Base-by-base conservation (phyloP, 2,113 vertebrate genomes). In the Spilogale gracilis region DNA sequence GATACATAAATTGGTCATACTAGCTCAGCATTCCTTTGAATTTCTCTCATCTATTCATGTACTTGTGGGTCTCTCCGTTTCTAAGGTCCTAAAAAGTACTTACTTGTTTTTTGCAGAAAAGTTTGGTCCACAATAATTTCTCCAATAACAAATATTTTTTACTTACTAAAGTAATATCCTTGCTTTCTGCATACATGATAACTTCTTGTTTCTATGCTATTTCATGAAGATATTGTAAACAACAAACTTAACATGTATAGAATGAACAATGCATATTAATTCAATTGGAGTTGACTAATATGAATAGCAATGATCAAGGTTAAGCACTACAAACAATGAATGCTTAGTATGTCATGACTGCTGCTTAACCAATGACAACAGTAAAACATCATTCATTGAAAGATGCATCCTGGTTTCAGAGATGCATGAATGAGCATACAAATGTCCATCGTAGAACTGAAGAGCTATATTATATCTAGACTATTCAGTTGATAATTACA, bases 21-120 rank as follows among this genome's bases (percentile, higher is more conserved):
- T 9, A 87, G 16, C 30, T 63, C 63, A 65, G 38, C 63, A 65
- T 27, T 32, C 4, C n/a, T 93, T 91, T 90, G 30, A 89, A 54
- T 94, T 89, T 89, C 30, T 69, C 56, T 81, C 80, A 61, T 69
- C n/a, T 78, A 25, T 73, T 58, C 13, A 84, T 52, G 10, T 87
- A n/a, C 30, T 52, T 85, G 5, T 69, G 10, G 12, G 6, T 56
- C 18, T 84, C 27, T 97, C 14, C 50, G 1, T 78, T 90, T 94
- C 30, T 85, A 90, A 45, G 18, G 25, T 83, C 25, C 32, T 48
- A 38, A 56, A 73, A 45, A 78, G 2, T 3, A 43, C 14, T 69
- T 74, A 43, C 10, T 73, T 81, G 17, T 7, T 78, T 92, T 94
- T 94, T 74, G 13, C 0, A 84, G 54, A 95, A 84, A 83, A 97